Evolutionary conservation across 2,888 invertebrate genomes (phyloP).

Genomic region (Sycophila texana): DNA sequence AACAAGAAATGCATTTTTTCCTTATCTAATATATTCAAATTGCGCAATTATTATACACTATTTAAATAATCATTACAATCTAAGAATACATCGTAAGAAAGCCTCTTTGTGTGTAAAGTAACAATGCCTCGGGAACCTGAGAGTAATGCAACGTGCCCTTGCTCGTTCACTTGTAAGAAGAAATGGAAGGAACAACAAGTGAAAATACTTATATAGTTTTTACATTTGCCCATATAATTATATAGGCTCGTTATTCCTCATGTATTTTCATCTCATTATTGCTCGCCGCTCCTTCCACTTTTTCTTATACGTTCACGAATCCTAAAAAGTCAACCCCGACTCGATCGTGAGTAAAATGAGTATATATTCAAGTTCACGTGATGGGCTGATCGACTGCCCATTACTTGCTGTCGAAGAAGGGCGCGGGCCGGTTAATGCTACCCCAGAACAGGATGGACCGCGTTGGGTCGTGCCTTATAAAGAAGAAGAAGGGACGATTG

Average conservation of each 20-base stretch:
- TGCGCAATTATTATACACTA: not conserved
- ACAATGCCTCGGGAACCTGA: not conserved
- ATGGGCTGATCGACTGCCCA: not conserved
- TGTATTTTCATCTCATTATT: no score
- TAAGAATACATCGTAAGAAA: constrained; percentile 17
- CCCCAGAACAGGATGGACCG: constrained; percentile 85
- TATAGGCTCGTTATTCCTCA: no score
- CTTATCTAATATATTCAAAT: not conserved
- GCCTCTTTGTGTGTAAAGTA: constrained; percentile 36
- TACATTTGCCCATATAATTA: no score
- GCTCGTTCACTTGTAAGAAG: not conserved
- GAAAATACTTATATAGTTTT: no score
- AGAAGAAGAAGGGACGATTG: constrained; percentile 85
- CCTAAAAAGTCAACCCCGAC: no score
- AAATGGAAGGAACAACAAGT: not conserved
- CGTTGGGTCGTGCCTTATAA: constrained; percentile 83
- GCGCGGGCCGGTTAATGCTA: constrained; percentile 79
- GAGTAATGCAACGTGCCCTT: not conserved
- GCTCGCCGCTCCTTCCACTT: no score
- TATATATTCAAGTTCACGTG: no score
- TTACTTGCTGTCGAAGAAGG: constrained; percentile 18
- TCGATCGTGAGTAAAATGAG: no score
- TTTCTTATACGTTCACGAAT: no score
- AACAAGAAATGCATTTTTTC: not conserved
- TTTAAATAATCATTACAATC: constrained; percentile 4